phyloP scores from a whole-genome alignment of 1,140 invertebrate species.

The Coptotermes formosanus region DNA sequence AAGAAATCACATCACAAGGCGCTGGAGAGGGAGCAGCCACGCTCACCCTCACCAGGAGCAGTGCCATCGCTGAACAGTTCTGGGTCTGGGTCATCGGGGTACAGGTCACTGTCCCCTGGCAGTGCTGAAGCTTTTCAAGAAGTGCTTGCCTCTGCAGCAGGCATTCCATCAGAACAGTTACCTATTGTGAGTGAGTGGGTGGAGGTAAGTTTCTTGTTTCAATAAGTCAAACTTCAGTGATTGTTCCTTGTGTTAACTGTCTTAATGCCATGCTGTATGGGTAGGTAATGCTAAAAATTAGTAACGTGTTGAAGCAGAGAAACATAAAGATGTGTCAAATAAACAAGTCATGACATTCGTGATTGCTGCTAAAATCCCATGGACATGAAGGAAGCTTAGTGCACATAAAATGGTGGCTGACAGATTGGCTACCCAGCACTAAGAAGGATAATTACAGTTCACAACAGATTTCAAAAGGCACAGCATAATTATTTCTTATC shows the following conservation, averaged over 20 bases:
- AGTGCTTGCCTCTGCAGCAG: constrained; percentile 45
- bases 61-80: neutral
- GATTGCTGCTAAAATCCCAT: too few species aligned
- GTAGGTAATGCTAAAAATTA: too few species aligned
- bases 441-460: too few species aligned
- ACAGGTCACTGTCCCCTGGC: neutral
- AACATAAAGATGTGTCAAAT: too few species aligned
- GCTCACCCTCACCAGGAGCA: neutral
- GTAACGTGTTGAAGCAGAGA: too few species aligned
- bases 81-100: neutral
- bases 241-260: neutral
- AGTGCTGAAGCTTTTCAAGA: neutral
- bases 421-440: too few species aligned
- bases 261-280: too few species aligned
- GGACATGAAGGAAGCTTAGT: too few species aligned
- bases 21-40: neutral
- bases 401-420: too few species aligned
- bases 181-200: constrained; percentile 46
- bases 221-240: neutral
- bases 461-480: too few species aligned
- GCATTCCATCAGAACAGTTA: constrained; percentile 46
- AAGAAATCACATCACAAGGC: constrained; percentile 4
- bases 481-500: too few species aligned
- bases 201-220: constrained; percentile 38
- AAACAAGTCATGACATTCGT: too few species aligned